Base-by-base conservation (phyloP, 2,797 vertebrate species). In the Calcarius lapponicus region DNA sequence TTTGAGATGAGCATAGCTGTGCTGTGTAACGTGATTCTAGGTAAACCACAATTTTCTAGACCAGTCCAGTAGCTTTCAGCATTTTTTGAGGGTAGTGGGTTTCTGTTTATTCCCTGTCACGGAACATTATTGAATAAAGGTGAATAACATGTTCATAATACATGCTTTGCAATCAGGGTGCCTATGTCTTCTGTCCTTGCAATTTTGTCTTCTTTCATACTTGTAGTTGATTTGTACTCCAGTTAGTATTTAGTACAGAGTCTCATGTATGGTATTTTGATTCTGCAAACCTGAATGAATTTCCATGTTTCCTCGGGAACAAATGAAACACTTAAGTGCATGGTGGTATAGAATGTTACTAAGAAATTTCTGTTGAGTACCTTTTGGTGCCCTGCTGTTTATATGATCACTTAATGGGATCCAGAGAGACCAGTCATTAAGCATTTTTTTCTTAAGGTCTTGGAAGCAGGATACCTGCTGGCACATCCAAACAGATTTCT, bases 301-400 rank as follows among this genome's bases (percentile, higher is more conserved):
- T 91, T 92, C 8, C 13, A 14, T 8, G 10, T 88, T 32, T 95
- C 17, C 25, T 58, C 32, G 56, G 67, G 69, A 87, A 13, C 57
- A 82, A 76, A 79, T 48, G 64, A 66, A 94, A 78, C 0, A 2
- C n/a, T 65, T 65, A 86, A 84, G 56, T 85, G 25, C 6, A 7
- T 54, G 28, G 50, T 71, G 60, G 73, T 42, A 26, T 74, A 48
- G 93, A 92, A 78, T n/a, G 38, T 62, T 91, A 47, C 62, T 89
- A 38, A 76, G 58, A 81, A 34, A 51, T 81, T 94, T 96, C 42
- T 36, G 22, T 51, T 82, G 83, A 85, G 78, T 88, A 67, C 42
- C 38, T 92, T 95, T 89, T 60, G 72, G 57, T 86, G 34, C 18
- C 82, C 42, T 92, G 61, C 88, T 96, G 69, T 85, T 95, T 80